phyloP scores from a whole-genome alignment of 2,888 invertebrate species.

The Aleiodes leptofemur region DNA sequence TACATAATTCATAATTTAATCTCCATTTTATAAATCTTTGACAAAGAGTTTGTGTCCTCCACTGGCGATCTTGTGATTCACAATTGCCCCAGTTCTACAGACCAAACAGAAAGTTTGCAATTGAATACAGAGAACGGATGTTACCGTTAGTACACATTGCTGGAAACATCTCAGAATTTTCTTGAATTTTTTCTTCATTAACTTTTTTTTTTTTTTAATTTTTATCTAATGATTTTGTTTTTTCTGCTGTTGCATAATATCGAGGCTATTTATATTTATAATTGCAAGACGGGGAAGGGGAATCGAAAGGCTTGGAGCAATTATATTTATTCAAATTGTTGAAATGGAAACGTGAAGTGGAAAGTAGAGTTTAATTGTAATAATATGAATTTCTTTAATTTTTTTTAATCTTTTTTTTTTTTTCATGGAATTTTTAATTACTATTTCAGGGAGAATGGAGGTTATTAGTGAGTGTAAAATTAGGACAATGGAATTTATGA shows the following conservation, averaged over 20 bases:
- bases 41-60: not conserved
- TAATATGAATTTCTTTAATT: not conserved
- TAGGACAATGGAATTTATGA: too few relatives aligned
- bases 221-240: too few relatives aligned
- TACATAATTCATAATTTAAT: slow-evolving; percentile 14
- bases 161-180: not conserved
- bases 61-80: not conserved
- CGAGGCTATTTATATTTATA: too few relatives aligned
- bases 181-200: not conserved
- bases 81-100: slow-evolving; percentile 31
- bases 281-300: too few relatives aligned
- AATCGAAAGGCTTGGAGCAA: slow-evolving; percentile 8
- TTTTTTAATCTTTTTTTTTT: not conserved
- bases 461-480: too few relatives aligned
- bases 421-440: slow-evolving; percentile 15
- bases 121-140: slow-evolving; percentile 37
- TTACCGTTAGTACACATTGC: slow-evolving; percentile 30
- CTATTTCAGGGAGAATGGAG: not conserved
- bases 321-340: slow-evolving; percentile 2
- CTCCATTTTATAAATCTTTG: not conserved
- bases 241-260: too few relatives aligned
- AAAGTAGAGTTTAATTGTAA: slow-evolving; percentile 14
- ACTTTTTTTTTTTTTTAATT: too few relatives aligned
- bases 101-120: slow-evolving; percentile 35
- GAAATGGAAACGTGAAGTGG: not conserved